Evolutionary conservation across 2,888 invertebrate genomes (phyloP).

Genomic region (Campoplex capitator): DNA sequence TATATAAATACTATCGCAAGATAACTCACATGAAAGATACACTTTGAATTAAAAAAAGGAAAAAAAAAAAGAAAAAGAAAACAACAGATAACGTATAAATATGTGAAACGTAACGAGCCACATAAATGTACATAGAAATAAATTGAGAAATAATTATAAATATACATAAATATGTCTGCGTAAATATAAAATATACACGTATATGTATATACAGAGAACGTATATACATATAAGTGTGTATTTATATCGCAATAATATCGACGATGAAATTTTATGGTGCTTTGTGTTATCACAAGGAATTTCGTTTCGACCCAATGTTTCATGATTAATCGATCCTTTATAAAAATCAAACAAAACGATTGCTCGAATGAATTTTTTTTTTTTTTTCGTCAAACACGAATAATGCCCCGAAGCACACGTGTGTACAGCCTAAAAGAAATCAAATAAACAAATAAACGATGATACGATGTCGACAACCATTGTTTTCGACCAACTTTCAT

Average conservation of each 20-base stretch:
- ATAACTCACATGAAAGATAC: slow-evolving; percentile 50
- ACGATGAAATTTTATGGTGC: slow-evolving; percentile 70
- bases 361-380: slow-evolving; percentile 27
- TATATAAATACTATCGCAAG: slow-evolving; percentile 25
- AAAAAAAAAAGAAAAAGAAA: slow-evolving; percentile 28
- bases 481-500: background rate
- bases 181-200: slow-evolving; percentile 47
- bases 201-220: slow-evolving; percentile 56
- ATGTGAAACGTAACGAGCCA: slow-evolving; percentile 58
- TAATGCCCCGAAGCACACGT: slow-evolving; percentile 44
- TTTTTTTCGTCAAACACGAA: slow-evolving; percentile 9
- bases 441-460: slow-evolving; percentile 54
- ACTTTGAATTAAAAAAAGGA: slow-evolving; percentile 18
- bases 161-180: slow-evolving; percentile 53
- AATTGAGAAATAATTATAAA: slow-evolving; percentile 68
- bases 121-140: slow-evolving; percentile 64
- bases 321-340: background rate
- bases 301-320: slow-evolving; percentile 16
- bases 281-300: slow-evolving; percentile 67
- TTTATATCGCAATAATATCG: slow-evolving; percentile 74
- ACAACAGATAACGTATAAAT: slow-evolving; percentile 40
- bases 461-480: background rate
- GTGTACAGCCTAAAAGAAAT: slow-evolving; percentile 66
- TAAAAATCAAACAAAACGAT: slow-evolving; percentile 22
- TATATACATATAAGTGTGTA: slow-evolving; percentile 58